Evolutionary conservation across 2,888 invertebrate species (phyloP).

Genomic region (Melanotus villosus): DNA sequence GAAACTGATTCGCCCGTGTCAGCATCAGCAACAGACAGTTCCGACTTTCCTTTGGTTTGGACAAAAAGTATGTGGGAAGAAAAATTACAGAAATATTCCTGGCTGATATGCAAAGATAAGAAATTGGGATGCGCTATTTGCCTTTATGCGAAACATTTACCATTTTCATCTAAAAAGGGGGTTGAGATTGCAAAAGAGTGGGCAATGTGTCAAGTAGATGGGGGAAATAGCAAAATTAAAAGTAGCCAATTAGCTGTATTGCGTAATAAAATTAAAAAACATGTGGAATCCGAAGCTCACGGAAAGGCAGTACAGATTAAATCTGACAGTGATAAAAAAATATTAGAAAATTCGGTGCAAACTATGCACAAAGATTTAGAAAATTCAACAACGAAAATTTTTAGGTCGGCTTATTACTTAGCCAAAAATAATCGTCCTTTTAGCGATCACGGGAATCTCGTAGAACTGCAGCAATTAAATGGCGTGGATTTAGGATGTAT

Average conservation of each 20-base stretch:
- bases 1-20: not conserved
- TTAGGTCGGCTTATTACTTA: not conserved
- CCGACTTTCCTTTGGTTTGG: not conserved
- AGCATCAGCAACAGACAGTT: not conserved
- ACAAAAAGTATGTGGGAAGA: not conserved
- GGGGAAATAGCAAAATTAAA: not conserved
- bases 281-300: not conserved
- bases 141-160: no score
- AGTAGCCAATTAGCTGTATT: not conserved
- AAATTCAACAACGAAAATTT: not conserved
- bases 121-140: no score
- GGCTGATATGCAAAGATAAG: no score
- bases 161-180: not conserved
- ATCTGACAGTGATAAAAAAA: not conserved
- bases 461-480: not conserved
- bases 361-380: not conserved
- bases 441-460: not conserved
- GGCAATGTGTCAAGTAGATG: not conserved
- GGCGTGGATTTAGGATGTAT: not conserved
- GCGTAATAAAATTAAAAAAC: not conserved
- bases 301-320: not conserved
- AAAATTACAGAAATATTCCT: no score
- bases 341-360: not conserved
- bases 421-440: not conserved
- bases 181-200: not conserved